phyloP scores from a whole-genome alignment of 2,797 vertebrate genomes.

The Intellagama lesueurii region DNA sequence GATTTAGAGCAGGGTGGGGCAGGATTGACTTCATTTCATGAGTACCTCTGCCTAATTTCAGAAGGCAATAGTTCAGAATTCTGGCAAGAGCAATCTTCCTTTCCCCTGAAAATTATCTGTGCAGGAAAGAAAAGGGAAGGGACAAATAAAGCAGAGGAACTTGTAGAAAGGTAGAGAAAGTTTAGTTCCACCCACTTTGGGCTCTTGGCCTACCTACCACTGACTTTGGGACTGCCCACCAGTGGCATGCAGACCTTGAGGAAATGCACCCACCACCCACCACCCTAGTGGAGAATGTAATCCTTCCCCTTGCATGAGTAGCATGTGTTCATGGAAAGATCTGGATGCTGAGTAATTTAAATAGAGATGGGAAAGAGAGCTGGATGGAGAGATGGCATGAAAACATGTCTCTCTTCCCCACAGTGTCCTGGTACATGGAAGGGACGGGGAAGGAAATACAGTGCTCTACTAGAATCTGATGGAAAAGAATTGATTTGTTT shows the following conservation, averaged over 20 bases:
- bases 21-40: too few relatives aligned
- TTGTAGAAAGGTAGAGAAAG: not conserved
- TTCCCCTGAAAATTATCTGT: not conserved
- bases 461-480: too few relatives aligned
- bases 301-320: not conserved
- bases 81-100: not conserved
- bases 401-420: not conserved
- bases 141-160: not conserved
- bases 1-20: too few relatives aligned
- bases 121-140: not conserved
- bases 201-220: not conserved
- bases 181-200: not conserved
- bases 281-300: not conserved
- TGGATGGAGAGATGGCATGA: too few relatives aligned
- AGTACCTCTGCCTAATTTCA: not conserved
- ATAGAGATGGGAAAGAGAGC: not conserved
- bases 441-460: too few relatives aligned
- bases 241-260: not conserved
- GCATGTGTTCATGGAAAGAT: not conserved
- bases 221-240: not conserved
- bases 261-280: not conserved
- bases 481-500: too few relatives aligned
- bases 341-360: not conserved
- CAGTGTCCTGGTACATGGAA: too few relatives aligned
- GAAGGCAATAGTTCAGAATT: not conserved